phyloP scores from a whole-genome alignment of 2,797 vertebrate genomes.

The Myotis vivesi region DNA sequence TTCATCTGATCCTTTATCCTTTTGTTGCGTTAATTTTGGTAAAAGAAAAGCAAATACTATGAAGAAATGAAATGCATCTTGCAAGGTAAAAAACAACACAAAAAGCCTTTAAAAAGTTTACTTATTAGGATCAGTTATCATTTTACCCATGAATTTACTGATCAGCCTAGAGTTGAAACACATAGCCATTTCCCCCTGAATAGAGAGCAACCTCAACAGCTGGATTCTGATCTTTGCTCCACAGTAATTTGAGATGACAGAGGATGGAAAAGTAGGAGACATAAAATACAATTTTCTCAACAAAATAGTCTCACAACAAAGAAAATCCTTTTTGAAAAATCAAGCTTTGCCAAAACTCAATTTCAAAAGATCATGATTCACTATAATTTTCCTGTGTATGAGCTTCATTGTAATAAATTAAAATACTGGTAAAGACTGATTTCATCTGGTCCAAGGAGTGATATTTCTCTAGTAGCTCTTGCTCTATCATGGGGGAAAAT shows the following conservation, averaged over 20 bases:
- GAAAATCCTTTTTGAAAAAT: constrained; percentile 37
- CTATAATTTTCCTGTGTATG: neutral
- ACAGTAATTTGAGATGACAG: constrained; percentile 44
- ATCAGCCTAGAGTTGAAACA: constrained; percentile 60
- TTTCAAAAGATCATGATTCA: constrained; percentile 31
- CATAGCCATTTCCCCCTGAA: neutral
- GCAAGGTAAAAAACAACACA: constrained; percentile 27
- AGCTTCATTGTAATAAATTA: neutral
- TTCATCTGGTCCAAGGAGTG: constrained; percentile 20
- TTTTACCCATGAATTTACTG: constrained; percentile 69
- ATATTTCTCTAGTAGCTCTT: neutral
- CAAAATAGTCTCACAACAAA: constrained; percentile 35
- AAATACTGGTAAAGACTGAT: neutral
- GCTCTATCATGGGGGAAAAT: neutral
- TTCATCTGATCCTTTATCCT: neutral
- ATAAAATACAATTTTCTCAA: constrained; percentile 39
- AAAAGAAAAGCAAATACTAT: constrained; percentile 53
- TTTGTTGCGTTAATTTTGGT: constrained; percentile 50
- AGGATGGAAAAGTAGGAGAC: constrained; percentile 60
- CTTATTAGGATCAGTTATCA: constrained; percentile 64
- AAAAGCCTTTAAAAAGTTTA: constrained; percentile 21
- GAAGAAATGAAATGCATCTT: constrained; percentile 58
- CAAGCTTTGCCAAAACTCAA: constrained; percentile 44
- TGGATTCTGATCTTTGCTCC: constrained; percentile 59
- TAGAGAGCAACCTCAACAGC: constrained; percentile 44